Conservation (phyloP, 2,888 invertebrate genomes). For the Caradrina kadenii region DNA sequence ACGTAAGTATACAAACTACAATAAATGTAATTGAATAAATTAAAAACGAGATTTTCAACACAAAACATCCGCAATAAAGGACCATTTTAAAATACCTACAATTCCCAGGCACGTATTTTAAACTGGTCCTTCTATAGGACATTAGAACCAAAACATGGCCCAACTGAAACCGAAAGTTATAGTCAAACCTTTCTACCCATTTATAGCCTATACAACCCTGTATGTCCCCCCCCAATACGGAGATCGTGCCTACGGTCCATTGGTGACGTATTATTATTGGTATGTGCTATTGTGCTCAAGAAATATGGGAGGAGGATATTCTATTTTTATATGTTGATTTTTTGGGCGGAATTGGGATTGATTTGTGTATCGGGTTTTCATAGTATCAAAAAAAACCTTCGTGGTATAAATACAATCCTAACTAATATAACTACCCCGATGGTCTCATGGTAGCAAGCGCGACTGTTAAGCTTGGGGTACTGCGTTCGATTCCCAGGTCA, state of each 20-base stretch:
- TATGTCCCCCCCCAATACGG: slow-evolving; percentile 1
- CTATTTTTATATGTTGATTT: slow-evolving; percentile 64
- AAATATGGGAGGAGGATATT: slow-evolving; percentile 56
- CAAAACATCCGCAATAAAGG: background rate
- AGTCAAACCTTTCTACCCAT: slow-evolving; percentile 18
- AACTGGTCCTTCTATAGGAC: background rate
- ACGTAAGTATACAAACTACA: too few species aligned
- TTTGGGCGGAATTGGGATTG: slow-evolving; percentile 38
- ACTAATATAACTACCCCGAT: too few species aligned
- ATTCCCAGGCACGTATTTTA: background rate
- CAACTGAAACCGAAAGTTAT: slow-evolving; percentile 32
- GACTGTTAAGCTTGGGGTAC: too few species aligned
- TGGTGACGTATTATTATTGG: slow-evolving; percentile 64
- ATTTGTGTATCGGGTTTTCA: slow-evolving; percentile 39
- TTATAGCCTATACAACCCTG: slow-evolving; percentile 7
- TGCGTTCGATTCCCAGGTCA: too few species aligned
- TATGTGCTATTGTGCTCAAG: slow-evolving; percentile 53
- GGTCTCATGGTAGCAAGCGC: too few species aligned
- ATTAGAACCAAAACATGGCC: slow-evolving; percentile 22
- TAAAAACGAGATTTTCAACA: background rate
- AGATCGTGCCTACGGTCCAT: slow-evolving; percentile 47
- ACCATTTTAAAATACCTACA: slow-evolving; percentile 3
- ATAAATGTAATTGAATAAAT: too few species aligned
- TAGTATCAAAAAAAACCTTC: background rate
- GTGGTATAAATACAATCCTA: background rate